Percentiles rank a stretch among this genome's conserved stretches.
phyloP scores from a whole-genome alignment of 2,113 vertebrate species.

The Onychostruthus taczanowskii region DNA sequence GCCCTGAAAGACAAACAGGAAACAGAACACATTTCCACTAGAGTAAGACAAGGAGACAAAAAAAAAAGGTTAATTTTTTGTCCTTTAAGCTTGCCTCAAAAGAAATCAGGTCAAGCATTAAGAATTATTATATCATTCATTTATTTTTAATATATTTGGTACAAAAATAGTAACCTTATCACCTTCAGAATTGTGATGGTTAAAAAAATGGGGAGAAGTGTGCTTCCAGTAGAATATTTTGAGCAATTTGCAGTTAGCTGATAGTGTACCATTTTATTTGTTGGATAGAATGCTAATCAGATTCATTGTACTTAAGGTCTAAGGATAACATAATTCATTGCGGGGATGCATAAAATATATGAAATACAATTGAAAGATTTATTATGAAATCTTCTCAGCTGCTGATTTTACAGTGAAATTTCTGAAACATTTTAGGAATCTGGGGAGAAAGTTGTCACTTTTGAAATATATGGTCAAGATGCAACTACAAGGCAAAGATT shows the following conservation, averaged over 20 bases:
- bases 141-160: not conserved
- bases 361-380: constrained; percentile 29
- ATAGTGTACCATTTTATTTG: not conserved
- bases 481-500: constrained; percentile 38
- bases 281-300: not conserved
- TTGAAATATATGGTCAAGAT: constrained; percentile 36
- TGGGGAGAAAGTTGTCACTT: constrained; percentile 15
- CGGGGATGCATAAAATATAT: not conserved
- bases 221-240: not conserved
- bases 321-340: not conserved
- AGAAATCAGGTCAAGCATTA: not conserved
- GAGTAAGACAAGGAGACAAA: not conserved
- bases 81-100: not conserved
- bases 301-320: not conserved
- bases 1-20: not conserved
- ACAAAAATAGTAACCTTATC: not conserved
- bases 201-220: not conserved
- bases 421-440: constrained; percentile 5
- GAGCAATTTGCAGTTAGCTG: not conserved
- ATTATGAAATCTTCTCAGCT: not conserved
- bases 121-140: not conserved
- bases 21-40: not conserved
- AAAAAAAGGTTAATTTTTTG: not conserved
- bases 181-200: not conserved
- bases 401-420: constrained; percentile 33